These are phyloP conservation scores for Oscheius sp. DNA, from an alignment of 1,140 invertebrate species.

Conservation along the genomic window DNA sequence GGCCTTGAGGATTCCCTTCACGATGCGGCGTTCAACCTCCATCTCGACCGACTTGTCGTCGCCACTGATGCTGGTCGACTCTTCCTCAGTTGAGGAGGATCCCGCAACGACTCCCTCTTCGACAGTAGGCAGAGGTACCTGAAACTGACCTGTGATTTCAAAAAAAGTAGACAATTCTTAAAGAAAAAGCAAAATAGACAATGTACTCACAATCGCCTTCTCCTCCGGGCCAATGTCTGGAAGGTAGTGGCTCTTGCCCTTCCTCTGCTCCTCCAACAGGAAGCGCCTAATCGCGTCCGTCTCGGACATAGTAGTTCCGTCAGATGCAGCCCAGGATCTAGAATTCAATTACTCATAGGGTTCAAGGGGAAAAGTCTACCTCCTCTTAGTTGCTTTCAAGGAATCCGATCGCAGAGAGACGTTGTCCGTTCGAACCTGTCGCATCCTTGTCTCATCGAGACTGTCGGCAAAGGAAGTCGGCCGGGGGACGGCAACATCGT, in stretches of 20 bases:
- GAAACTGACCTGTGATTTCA: neutral
- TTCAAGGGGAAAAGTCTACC: conserved; percentile 1
- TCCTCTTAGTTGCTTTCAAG: conserved; percentile 40
- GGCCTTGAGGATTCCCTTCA: conserved; percentile 28
- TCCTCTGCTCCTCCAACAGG: conserved; percentile 35
- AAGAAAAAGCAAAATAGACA: too few relatives aligned
- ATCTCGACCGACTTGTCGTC: conserved; percentile 4
- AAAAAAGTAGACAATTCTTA: neutral
- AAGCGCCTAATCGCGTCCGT: conserved; percentile 33
- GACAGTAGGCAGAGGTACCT: neutral
- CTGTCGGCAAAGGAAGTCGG: conserved; percentile 17
- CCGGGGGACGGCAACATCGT: neutral
- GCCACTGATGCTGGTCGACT: neutral
- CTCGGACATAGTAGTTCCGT: conserved; percentile 32
- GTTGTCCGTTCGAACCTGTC: conserved; percentile 32
- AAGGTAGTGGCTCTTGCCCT: conserved; percentile 27
- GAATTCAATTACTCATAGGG: neutral
- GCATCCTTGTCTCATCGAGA: conserved; percentile 20
- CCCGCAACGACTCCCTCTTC: neutral
- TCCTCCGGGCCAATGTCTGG: neutral
- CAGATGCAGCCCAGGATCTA: conserved; percentile 43
- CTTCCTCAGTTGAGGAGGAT: neutral
- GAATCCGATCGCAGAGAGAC: conserved; percentile 38
- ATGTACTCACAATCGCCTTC: neutral
- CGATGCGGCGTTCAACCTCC: neutral